phyloP scores from a whole-genome alignment of 2,797 vertebrate genomes.

The Vultur gryphus region DNA sequence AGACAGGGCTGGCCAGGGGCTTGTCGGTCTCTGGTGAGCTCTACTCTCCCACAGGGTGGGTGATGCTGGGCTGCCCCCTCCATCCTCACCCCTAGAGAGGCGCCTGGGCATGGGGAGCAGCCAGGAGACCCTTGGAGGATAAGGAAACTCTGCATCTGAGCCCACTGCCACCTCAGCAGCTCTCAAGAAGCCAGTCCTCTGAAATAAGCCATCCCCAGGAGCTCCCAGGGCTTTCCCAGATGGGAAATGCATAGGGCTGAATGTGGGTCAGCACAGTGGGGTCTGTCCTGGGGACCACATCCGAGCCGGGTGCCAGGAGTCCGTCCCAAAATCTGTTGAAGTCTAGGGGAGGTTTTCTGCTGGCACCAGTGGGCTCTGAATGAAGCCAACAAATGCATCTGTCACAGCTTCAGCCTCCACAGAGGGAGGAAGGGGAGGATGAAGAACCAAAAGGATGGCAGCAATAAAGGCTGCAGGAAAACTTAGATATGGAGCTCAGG shows the following conservation, averaged over 20 bases:
- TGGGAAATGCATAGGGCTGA: neutral
- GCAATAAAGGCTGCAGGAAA: neutral
- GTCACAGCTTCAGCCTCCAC: neutral
- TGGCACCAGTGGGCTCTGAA: neutral
- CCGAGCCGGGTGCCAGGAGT: neutral
- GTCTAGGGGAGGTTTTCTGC: neutral
- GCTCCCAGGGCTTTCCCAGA: neutral
- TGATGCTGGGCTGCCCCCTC: neutral
- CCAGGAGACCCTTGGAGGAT: neutral
- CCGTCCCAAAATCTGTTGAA: neutral
- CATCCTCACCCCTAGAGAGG: neutral
- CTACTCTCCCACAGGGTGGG: neutral
- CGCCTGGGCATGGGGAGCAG: neutral
- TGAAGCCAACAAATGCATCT: neutral
- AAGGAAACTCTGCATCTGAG: neutral
- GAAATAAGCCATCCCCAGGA: neutral
- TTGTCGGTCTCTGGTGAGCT: neutral
- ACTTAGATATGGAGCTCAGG: neutral
- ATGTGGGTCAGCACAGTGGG: neutral
- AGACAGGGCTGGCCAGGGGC: neutral
- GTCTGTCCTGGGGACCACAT: neutral
- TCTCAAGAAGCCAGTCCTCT: neutral
- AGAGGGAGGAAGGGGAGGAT: neutral
- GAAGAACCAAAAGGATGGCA: neutral
- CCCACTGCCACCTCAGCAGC: neutral